phyloP scores from a whole-genome alignment of 2,113 vertebrate species.

The Plestiodon gilberti region DNA sequence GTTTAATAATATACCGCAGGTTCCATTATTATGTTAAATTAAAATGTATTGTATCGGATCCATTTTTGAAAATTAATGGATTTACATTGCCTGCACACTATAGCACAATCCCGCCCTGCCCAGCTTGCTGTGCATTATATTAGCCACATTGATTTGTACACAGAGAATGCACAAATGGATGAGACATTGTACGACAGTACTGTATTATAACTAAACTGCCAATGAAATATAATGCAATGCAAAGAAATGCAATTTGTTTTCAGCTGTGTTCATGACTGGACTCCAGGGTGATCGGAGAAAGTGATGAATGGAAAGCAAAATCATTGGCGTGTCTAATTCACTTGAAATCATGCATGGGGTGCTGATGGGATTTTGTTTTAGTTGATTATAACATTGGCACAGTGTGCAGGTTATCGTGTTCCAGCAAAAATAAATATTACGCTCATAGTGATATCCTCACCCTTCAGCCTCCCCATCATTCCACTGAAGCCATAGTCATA shows the following conservation, averaged over 20 bases:
- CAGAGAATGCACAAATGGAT: constrained; percentile 26
- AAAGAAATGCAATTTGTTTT: constrained; percentile 20
- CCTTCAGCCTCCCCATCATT: background rate
- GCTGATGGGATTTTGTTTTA: background rate
- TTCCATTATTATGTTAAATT: constrained; percentile 23
- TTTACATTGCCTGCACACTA: background rate
- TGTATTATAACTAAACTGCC: background rate
- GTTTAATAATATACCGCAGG: rapidly evolving
- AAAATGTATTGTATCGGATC: constrained; percentile 37
- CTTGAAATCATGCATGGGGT: background rate
- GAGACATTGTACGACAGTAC: background rate
- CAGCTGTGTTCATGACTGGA: background rate
- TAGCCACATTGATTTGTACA: constrained; percentile 21
- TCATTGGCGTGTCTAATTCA: background rate
- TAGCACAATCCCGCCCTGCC: background rate
- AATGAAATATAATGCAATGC: constrained; percentile 18
- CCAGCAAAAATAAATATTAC: background rate
- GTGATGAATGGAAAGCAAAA: background rate
- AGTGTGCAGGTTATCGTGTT: background rate
- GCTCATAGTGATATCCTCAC: background rate
- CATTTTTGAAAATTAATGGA: constrained; percentile 16
- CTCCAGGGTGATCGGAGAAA: background rate
- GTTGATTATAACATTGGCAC: background rate
- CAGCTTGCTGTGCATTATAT: rapidly evolving
- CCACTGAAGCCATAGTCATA: background rate